These are phyloP conservation scores for Dasypus novemcinctus DNA, from an alignment of 2,113 vertebrate genomes.

Conservation along the genomic window DNA sequence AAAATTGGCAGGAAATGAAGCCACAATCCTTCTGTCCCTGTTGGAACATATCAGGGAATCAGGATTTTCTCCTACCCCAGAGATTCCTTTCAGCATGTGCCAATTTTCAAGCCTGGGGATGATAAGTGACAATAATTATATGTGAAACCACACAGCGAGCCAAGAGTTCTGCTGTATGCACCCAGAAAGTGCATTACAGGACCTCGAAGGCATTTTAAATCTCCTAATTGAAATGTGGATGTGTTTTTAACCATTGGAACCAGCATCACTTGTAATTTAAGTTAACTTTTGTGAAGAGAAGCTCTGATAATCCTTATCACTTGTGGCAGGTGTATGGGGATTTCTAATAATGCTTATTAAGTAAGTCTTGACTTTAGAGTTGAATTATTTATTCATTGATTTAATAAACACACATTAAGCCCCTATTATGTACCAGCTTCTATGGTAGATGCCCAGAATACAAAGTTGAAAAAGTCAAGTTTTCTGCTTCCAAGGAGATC, in stretches of 20 bases:
- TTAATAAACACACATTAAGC: not conserved
- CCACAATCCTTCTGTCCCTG: conserved; percentile 72
- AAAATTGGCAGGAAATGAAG: conserved; percentile 75
- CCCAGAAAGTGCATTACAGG: not conserved
- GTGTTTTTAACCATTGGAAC: conserved; percentile 17
- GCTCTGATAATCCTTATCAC: not conserved
- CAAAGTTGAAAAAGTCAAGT: not conserved
- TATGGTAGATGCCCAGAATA: not conserved
- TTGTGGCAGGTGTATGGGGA: not conserved
- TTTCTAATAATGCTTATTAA: not conserved
- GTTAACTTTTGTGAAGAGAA: not conserved
- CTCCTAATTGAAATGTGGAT: not conserved
- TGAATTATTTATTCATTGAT: conserved; percentile 19
- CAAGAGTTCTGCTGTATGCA: not conserved
- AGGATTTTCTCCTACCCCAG: conserved; percentile 62
- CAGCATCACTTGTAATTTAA: not conserved
- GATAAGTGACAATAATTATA: conserved; percentile 51
- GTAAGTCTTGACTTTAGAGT: conserved; percentile 16
- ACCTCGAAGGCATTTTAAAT: not conserved
- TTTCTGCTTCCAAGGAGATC: not conserved
- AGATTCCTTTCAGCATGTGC: conserved; percentile 66
- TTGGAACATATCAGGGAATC: conserved; percentile 67
- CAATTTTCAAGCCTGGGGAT: conserved; percentile 60
- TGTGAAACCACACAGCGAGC: conserved; percentile 28
- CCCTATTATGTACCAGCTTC: not conserved